Base-by-base conservation (phyloP, 2,113 vertebrate species). In the Semicossyphus pulcher region DNA sequence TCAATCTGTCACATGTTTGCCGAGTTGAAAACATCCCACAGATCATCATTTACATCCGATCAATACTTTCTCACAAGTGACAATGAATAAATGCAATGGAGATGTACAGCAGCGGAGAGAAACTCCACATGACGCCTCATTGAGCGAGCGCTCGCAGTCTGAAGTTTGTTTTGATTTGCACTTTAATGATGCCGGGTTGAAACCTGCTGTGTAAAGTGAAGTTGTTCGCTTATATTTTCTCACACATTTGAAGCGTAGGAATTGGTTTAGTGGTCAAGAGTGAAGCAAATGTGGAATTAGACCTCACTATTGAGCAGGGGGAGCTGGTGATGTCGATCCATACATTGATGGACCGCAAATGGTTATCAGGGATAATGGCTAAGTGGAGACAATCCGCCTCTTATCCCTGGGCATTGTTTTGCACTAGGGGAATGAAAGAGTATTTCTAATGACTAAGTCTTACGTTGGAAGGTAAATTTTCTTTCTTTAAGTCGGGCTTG, bases 1-100 rank as follows among this genome's bases (percentile, higher is more conserved):
- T 78, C 58, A 25, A 37, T 73, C 70, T 42, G 59, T 60, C 73
- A 69, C 12, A 44, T 49, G 60, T 62, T 59, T 59, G n/a, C 52
- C 0, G 52, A 71, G 63, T 53, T 57, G 71, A 63, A 80, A 76
- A 76, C 58, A 57, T 62, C 64, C 59, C 47, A 15, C 48, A 49
- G 76, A 79, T 66, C 57, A 71, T 83, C 52, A 67, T 76, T 75
- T 77, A 63, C 70, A 68, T 79, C 63, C 25, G 14, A 81, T 84
- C 64, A 10, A 84, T 86, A 60, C 39, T 47, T 81, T 64, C 58
- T 48, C 63, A 31, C 49, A 28, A 59, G 61, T 52, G 31, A 37
- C 52, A 52, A 49, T 78, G 53, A 69, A 71, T 60, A 56, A 26
- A 75, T 79, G 37, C 44, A 64, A 74, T 44, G 20, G 52, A 47